Percentiles rank a stretch among this genome's conserved stretches.
These are phyloP conservation scores for Alca torda DNA, from an alignment of 2,797 vertebrate species.

Conservation along the genomic window DNA sequence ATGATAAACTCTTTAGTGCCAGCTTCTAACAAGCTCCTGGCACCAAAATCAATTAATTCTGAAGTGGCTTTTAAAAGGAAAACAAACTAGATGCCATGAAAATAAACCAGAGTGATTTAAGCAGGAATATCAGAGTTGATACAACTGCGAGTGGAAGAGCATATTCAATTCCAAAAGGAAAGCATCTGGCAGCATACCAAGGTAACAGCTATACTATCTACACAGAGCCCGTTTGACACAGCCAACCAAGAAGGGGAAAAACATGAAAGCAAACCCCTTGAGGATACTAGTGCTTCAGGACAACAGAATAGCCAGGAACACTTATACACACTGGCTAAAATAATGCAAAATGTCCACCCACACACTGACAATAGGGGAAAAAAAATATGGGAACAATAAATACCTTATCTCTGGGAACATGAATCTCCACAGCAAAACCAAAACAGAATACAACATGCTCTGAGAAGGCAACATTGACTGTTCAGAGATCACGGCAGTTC, in stretches of 20 bases:
- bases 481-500: background rate
- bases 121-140: constrained; percentile 15
- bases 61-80: constrained; percentile 31
- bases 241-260: background rate
- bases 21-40: constrained; percentile 39
- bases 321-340: background rate
- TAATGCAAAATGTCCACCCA: background rate
- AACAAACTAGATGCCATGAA: constrained; percentile 47
- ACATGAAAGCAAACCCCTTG: constrained; percentile 12
- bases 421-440: background rate
- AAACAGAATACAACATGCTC: background rate
- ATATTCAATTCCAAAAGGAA: constrained; percentile 23
- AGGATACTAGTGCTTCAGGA: constrained; percentile 3
- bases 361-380: background rate
- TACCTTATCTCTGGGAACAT: constrained; percentile 8
- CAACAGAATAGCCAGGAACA: background rate
- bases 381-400: constrained; percentile 14
- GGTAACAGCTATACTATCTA: constrained; percentile 10
- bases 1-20: constrained; percentile 4
- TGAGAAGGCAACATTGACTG: background rate
- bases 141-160: background rate
- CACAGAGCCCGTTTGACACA: constrained; percentile 3
- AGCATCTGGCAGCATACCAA: constrained; percentile 33
- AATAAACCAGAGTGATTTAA: constrained; percentile 47
- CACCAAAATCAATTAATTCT: constrained; percentile 50